Base-by-base conservation (phyloP, 2,888 invertebrate species). In the Frankliniella fusca region DNA sequence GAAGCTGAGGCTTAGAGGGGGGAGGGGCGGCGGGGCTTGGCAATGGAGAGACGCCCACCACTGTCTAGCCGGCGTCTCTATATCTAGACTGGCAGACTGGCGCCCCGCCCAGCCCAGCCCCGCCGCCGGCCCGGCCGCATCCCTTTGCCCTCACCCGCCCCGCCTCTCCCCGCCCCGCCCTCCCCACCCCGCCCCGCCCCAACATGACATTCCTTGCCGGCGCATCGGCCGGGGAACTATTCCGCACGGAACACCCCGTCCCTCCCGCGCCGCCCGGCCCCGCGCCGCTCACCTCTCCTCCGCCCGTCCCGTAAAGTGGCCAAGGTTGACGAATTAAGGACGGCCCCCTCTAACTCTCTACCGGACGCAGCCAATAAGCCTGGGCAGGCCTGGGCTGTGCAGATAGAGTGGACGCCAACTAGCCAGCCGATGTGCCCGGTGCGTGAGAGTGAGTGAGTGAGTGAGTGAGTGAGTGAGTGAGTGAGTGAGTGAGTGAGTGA, bases 71-170 rank as follows among this genome's bases (percentile, higher is more conserved):
- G 70, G 23, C 27, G 23, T 27, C 12, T 27, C 70, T 76, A 76
- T 76, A 27, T 76, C 70, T 76, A 76, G 70, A 76, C 70, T 76
- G 70, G 70, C 70, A 76, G 70, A 76, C 70, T 76, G 70, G 70
- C 70, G 70, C 23, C 70, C 70, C 70, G 70, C 70, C 70, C 70
- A 27, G 61, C 61, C 7, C n/a, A 61, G 18, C 61, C 61, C 61
- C n/a, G 11, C n/a, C n/a, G 54, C n/a, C 38, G 5, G 38, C 38
- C 38, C 38, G 38, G 38, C 38, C 38, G 38, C 38, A 38, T 38
- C 38, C 38, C 38, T 38, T 38, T 5, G 38, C 38, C 38, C 38
- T 38, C 38, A 5, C 38, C 38, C 5, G 38, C 38, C 38, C 38
- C 5, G 38, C 38, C 38, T 5, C 38, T 2, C 38, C 38, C 38